phyloP scores from a whole-genome alignment of 2,797 vertebrate species.

The Pogonophryne albipinna region DNA sequence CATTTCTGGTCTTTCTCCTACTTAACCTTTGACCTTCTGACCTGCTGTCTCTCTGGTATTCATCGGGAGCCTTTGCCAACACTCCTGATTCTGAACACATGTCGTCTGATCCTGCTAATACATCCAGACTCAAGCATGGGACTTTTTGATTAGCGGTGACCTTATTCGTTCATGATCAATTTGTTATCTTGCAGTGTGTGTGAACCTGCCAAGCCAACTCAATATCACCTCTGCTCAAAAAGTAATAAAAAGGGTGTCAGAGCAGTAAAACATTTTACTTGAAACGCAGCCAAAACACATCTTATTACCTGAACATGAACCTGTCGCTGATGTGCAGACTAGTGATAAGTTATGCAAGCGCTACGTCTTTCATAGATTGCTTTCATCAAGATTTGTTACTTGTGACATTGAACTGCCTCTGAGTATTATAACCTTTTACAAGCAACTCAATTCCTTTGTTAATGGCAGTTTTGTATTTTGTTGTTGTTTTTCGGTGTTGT shows the following conservation, averaged over 20 bases:
- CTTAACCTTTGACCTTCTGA: slow-evolving; percentile 48
- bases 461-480: background rate
- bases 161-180: slow-evolving; percentile 67
- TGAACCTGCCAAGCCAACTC: slow-evolving; percentile 44
- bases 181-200: slow-evolving; percentile 53
- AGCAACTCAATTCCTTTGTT: background rate
- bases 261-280: slow-evolving; percentile 15
- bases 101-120: slow-evolving; percentile 36
- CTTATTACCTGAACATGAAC: slow-evolving; percentile 15
- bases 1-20: slow-evolving; percentile 32
- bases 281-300: slow-evolving; percentile 8
- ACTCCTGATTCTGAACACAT: slow-evolving; percentile 43
- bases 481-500: background rate
- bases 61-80: background rate
- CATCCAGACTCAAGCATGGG: slow-evolving; percentile 32
- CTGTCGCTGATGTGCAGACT: background rate
- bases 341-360: background rate
- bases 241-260: slow-evolving; percentile 29
- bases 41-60: slow-evolving; percentile 23
- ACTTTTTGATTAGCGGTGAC: slow-evolving; percentile 56
- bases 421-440: background rate
- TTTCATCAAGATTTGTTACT: slow-evolving; percentile 5
- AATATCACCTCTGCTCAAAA: slow-evolving; percentile 39
- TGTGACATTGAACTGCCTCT: background rate
- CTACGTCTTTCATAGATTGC: no score